These are phyloP conservation scores for Semnornis frantzii DNA, from an alignment of 2,113 vertebrate genomes.

Conservation along the genomic window DNA sequence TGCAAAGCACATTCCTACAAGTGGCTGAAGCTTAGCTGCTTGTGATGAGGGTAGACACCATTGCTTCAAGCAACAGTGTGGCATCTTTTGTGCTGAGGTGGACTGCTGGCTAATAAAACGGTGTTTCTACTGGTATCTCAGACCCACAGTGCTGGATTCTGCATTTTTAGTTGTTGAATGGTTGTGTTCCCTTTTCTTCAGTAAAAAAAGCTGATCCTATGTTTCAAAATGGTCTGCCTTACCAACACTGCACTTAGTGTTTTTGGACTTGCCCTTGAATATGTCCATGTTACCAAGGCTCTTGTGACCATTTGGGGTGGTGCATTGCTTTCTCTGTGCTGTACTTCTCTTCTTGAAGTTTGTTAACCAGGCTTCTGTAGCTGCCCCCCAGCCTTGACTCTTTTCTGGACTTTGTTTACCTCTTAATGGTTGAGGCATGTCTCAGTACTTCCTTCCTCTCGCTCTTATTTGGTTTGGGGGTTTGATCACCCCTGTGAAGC, in stretches of 20 bases:
- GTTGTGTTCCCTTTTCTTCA: background rate
- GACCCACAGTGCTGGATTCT: background rate
- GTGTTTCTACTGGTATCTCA: background rate
- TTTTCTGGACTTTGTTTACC: background rate
- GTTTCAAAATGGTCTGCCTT: background rate
- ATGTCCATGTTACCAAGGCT: background rate
- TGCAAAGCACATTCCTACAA: background rate
- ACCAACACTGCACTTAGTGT: rapidly evolving
- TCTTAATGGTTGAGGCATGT: background rate
- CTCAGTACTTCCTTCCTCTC: background rate
- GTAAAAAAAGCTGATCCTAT: background rate
- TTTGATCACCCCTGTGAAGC: background rate
- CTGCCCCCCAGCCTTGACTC: background rate
- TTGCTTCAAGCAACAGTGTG: background rate
- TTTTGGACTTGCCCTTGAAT: background rate
- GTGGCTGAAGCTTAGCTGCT: background rate
- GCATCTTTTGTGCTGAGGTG: background rate
- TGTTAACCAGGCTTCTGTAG: background rate
- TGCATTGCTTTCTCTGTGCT: background rate
- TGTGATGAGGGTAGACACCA: background rate
- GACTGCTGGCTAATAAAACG: background rate
- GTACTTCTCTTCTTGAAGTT: background rate
- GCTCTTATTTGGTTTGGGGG: background rate
- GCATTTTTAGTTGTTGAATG: background rate
- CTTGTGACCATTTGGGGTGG: background rate